Evolutionary conservation across 2,797 vertebrate genomes (phyloP), one percentile per base, ranked within the genome.

Genomic region (Crocidura indochinensis): DNA sequence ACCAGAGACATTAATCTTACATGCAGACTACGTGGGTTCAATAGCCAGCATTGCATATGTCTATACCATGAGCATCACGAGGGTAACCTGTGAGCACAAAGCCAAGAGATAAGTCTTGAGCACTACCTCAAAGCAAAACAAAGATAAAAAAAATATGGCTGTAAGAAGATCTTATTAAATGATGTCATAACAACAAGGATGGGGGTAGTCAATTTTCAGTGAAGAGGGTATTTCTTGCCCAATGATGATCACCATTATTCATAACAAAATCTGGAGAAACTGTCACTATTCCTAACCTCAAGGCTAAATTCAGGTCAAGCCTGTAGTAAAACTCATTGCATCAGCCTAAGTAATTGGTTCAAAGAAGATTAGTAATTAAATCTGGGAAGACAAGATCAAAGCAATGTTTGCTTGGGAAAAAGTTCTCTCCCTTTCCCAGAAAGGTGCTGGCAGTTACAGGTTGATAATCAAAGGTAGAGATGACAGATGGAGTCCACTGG

Each of bases 321-420:
- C 79, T 87, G 87, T 77, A 20, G 26, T n/a, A 71, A 76, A 64
- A 69, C 53, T 80, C 68, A 27, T 31, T 79, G 76, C 62, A 31
- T 71, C 56, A 22, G 24, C 27, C 84, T 73, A 74, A 82, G 80
- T 15, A 68, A 92, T n/a, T 72, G 69, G 47, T 73, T 92, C 62
- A 91, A 64, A 92, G 82, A 71, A 19, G 77, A 19, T 38, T 26
- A 27, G 47, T 10, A 51, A 78, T 47, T 69, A 46, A 76, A 71
- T 27, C 46, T 71, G 62, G 27, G 26, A 22, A 95, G 75, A 87
- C 14, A 44, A 65, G 51, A 87, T 10, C 27, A 89, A 92, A 95
- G 73, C 1, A 12, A 47, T 26, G 60, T 68, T 83, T 88, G 60
- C 31, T 75, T 20, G 8, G 60, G 67, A 76, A 80, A 92, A 27